phyloP scores from a whole-genome alignment of 2,888 invertebrate genomes.

The Dicycla oo region DNA sequence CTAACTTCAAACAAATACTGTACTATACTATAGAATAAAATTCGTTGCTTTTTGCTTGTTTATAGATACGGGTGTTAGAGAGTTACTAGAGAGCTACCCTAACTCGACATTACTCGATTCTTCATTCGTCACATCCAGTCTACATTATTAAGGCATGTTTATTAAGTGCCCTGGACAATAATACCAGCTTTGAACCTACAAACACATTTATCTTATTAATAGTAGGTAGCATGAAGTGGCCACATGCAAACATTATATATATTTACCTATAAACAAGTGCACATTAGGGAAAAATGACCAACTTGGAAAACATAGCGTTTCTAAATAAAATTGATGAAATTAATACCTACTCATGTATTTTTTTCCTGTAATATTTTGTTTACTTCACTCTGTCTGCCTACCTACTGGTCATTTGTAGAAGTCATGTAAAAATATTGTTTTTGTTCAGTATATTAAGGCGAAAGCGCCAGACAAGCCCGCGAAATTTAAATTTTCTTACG shows the following conservation, averaged over 20 bases:
- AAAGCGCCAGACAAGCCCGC: too few species aligned
- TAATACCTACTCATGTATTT: slow-evolving; percentile 13
- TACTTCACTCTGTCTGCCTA: not conserved
- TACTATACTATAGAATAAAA: too few species aligned
- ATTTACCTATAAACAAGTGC: slow-evolving; percentile 32
- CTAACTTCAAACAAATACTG: too few species aligned
- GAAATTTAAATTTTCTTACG: too few species aligned
- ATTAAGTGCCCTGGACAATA: too few species aligned
- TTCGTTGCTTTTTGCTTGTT: too few species aligned
- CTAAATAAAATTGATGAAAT: slow-evolving; percentile 22
- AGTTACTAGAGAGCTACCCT: too few species aligned
- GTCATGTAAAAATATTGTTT: not conserved
- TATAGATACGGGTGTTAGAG: too few species aligned
- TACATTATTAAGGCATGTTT: not conserved
- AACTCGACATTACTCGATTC: too few species aligned
- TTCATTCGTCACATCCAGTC: not conserved
- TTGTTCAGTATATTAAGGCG: not conserved
- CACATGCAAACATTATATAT: slow-evolving; percentile 14
- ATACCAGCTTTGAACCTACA: not conserved
- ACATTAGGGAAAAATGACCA: slow-evolving; percentile 24
- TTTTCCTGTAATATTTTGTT: slow-evolving; percentile 36
- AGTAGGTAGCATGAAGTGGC: slow-evolving; percentile 24
- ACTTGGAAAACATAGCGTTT: slow-evolving; percentile 40
- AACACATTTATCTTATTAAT: slow-evolving; percentile 2
- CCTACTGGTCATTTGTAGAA: slow-evolving; percentile 3